phyloP scores from a whole-genome alignment of 2,888 invertebrate genomes.

The Chrysopilus asiliformis region DNA sequence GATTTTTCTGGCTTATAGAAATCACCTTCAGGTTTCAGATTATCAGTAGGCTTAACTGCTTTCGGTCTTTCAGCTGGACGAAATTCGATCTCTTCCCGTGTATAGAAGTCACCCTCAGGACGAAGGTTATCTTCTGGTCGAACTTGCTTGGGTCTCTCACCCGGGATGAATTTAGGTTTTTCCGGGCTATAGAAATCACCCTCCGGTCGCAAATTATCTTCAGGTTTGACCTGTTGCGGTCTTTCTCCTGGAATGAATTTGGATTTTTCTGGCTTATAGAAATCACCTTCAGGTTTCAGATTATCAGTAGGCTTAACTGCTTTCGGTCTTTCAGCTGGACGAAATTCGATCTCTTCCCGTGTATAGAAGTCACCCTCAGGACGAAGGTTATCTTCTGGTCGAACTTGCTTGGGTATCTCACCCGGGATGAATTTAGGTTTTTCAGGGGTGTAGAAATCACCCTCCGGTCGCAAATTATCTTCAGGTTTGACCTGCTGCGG shows the following conservation, averaged over 20 bases:
- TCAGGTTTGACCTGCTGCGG: conserved; percentile 39
- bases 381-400: conserved; percentile 34
- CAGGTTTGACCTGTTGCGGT: conserved; percentile 31
- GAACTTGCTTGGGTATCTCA: conserved; percentile 37
- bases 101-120: conserved; percentile 36
- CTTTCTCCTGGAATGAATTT: conserved; percentile 38
- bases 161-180: conserved; percentile 30
- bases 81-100: conserved; percentile 30
- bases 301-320: conserved; percentile 39
- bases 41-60: conserved; percentile 33
- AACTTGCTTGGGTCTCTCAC: conserved; percentile 30
- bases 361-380: conserved; percentile 42
- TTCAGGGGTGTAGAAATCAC: conserved; percentile 32
- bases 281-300: conserved; percentile 39
- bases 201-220: conserved; percentile 38
- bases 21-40: conserved; percentile 40
- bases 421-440: conserved; percentile 39
- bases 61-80: conserved; percentile 27
- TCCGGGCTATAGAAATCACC: conserved; percentile 33
- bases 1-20: conserved; percentile 38
- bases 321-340: conserved; percentile 30
- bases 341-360: conserved; percentile 5
- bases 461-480: conserved; percentile 40
- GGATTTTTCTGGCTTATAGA: conserved; percentile 25
- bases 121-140: conserved; percentile 35